Conservation (phyloP, 2,888 invertebrate genomes). For the Gari tellinella region DNA sequence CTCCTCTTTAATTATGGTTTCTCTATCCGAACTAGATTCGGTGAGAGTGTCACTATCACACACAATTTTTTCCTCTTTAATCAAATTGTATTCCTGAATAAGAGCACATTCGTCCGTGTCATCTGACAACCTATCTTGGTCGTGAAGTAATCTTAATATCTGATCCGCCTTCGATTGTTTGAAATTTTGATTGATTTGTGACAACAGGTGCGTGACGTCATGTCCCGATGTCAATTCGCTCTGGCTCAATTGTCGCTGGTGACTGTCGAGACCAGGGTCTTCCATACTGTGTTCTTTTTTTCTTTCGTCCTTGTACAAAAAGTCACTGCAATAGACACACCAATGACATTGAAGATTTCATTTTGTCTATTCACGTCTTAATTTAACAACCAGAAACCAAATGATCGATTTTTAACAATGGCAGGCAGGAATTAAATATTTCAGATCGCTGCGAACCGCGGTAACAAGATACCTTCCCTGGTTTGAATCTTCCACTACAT, state of each 20-base stretch:
- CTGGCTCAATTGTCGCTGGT: conserved; percentile 39
- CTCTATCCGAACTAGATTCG: conserved; percentile 52
- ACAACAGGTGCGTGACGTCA: conserved; percentile 62
- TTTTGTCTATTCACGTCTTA: too few relatives aligned
- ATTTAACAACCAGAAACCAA: too few relatives aligned
- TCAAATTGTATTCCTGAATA: conserved; percentile 42
- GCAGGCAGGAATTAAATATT: too few relatives aligned
- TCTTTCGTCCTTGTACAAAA: too few relatives aligned
- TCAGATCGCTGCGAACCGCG: too few relatives aligned
- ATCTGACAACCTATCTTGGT: conserved; percentile 67
- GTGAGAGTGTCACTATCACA: conserved; percentile 59
- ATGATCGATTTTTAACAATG: too few relatives aligned
- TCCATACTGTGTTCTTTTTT: too few relatives aligned
- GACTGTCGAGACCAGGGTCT: conserved; percentile 42
- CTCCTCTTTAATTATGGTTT: conserved; percentile 18
- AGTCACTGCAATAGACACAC: too few relatives aligned
- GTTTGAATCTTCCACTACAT: too few relatives aligned
- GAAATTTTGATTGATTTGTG: conserved; percentile 64
- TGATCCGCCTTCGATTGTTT: conserved; percentile 71
- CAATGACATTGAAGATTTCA: too few relatives aligned
- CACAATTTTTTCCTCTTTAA: conserved; percentile 41
- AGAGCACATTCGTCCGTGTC: conserved; percentile 45
- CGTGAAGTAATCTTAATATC: conserved; percentile 69
- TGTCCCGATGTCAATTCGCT: conserved; percentile 50
- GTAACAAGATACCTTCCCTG: too few relatives aligned